Base-by-base conservation (phyloP, 2,888 invertebrate genomes). In the Archaeoteleia sp. region DNA sequence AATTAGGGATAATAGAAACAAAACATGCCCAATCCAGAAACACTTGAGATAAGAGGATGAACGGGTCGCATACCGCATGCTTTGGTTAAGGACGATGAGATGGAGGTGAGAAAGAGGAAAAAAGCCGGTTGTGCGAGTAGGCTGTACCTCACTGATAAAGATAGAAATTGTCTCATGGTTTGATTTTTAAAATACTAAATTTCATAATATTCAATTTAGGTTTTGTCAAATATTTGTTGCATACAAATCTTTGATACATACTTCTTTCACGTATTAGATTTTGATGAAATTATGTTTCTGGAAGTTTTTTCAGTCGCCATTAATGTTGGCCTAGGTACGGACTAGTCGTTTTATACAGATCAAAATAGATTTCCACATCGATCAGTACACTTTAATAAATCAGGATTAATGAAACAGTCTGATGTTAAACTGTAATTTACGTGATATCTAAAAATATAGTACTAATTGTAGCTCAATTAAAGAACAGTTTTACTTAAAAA, bases 1-100 rank as follows among this genome's bases (percentile, higher is more conserved):
- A 83, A 83, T 83, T 82, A 82, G 81, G 78, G 74, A 79, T 80
- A 81, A 81, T 80, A 72, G 82, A 78, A 81, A 79, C 79, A 79
- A 81, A 82, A 82, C 79, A 80, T 77, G 78, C 63, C 77, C 80
- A 77, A 82, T 82, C 78, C 77, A 67, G 73, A 77, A 82, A 79
- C 79, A 73, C 70, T 80, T 79, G 73, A 79, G 80, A 81, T 79
- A 81, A 80, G 65, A 62, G 58, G 68, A 67, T 61, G 70, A 54
- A 67, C 62, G 69, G 71, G 73, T 55, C 54, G 51, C 66, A 61
- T 57, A 7, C 40, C 71, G 71, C 74, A 76, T 74, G 74, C 76
- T 74, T 63, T 55, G 60, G 48, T 45, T 20, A 30, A 12, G 14
- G 39, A 58, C 42, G 48, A 25, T 34, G 29, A 48, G 46, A n/a